Evolutionary conservation across 2,113 vertebrate genomes (phyloP).

Genomic region (Canis aureus): DNA sequence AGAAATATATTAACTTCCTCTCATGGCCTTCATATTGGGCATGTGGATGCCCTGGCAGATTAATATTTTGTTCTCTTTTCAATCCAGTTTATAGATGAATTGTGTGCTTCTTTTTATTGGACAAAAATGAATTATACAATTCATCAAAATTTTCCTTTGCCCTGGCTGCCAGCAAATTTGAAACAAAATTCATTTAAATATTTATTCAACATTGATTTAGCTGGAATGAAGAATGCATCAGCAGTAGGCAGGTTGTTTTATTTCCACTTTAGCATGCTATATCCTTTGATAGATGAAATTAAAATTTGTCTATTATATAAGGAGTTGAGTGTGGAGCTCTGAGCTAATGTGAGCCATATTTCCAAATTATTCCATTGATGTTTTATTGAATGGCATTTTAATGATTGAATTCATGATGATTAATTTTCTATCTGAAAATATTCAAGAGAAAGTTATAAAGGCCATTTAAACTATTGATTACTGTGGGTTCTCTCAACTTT

Average conservation of each 20-base stretch:
- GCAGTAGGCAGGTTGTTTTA: background rate
- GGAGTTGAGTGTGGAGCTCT: slow-evolving; percentile 33
- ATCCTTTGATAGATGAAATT: background rate
- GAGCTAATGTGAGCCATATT: slow-evolving; percentile 67
- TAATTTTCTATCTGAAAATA: slow-evolving; percentile 68
- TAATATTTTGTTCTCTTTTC: background rate
- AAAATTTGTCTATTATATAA: slow-evolving; percentile 53
- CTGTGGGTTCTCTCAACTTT: background rate
- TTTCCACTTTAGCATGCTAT: background rate
- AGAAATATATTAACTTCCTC: background rate
- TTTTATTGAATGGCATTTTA: slow-evolving; percentile 73
- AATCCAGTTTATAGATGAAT: slow-evolving; percentile 3
- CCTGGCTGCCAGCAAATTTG: background rate
- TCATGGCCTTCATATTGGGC: background rate
- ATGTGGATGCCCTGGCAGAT: background rate
- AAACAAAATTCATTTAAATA: slow-evolving; percentile 47
- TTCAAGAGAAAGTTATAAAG: slow-evolving; percentile 62
- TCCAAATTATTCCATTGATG: slow-evolving; percentile 73
- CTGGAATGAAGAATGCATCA: background rate
- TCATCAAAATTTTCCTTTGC: slow-evolving; percentile 35
- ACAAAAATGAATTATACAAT: slow-evolving; percentile 21
- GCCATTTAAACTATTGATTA: slow-evolving; percentile 65
- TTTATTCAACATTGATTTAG: slow-evolving; percentile 47
- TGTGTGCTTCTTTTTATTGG: background rate
- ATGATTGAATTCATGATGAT: slow-evolving; percentile 73